Conservation (phyloP, 2,113 vertebrate species). For the Taxidea taxus region DNA sequence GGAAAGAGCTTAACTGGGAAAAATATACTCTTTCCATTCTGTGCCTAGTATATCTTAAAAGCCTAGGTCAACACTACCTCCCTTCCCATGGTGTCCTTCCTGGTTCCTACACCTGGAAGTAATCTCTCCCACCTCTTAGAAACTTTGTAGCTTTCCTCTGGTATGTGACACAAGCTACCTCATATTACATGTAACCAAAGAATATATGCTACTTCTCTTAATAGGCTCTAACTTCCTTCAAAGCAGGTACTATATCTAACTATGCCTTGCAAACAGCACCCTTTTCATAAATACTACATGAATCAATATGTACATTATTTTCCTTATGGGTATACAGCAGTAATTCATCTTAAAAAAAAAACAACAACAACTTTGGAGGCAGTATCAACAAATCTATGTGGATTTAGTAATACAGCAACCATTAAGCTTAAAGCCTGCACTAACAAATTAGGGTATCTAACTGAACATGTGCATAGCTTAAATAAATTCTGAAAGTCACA, state of each 20-base stretch:
- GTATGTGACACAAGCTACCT: neutral
- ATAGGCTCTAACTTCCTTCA: constrained; percentile 14
- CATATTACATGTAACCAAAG: constrained; percentile 37
- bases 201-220: neutral
- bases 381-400: neutral
- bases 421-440: neutral
- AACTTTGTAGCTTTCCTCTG: neutral
- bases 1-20: constrained; percentile 46
- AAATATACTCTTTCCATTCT: constrained; percentile 36
- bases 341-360: neutral
- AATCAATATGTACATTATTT: neutral
- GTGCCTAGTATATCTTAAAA: neutral
- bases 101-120: neutral
- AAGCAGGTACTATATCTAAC: neutral
- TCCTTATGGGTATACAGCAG: neutral
- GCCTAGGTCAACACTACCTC: neutral
- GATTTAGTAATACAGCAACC: neutral
- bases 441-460: neutral
- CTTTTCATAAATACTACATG: neutral
- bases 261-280: neutral
- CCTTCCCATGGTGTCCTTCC: neutral
- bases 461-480: neutral
- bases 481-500: neutral
- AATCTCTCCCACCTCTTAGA: neutral
- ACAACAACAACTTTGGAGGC: neutral